Conservation (phyloP, 1,140 invertebrate genomes). For the Chironomus tepperi region DNA sequence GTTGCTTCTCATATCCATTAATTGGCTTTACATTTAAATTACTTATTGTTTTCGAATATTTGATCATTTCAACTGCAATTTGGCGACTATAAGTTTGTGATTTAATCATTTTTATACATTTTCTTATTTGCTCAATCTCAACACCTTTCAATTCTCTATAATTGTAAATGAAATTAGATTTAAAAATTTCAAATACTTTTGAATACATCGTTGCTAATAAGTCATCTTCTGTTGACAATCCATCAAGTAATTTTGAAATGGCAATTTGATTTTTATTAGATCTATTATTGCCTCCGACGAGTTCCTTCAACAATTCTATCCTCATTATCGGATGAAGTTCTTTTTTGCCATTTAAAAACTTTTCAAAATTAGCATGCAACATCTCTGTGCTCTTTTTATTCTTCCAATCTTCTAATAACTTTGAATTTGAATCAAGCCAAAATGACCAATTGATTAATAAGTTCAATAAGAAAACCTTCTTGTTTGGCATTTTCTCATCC, state of each 20-base stretch:
- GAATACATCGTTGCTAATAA: no score
- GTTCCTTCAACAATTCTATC: background rate
- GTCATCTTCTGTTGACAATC: no score
- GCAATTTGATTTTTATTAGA: background rate
- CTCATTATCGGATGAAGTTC: background rate
- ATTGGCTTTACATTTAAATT: no score
- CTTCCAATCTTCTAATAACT: background rate
- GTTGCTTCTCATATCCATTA: background rate
- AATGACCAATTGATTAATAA: slow-evolving; percentile 28
- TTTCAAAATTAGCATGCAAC: background rate
- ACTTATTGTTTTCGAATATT: background rate
- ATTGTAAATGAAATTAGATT: no score
- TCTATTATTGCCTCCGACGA: background rate
- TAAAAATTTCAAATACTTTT: no score
- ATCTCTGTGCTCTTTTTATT: background rate
- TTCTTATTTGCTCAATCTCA: background rate
- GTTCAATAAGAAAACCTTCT: slow-evolving; percentile 25
- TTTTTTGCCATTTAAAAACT: background rate
- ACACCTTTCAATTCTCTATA: no score
- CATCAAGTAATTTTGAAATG: no score
- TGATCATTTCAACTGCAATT: background rate
- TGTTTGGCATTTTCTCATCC: slow-evolving; percentile 11
- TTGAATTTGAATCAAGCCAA: slow-evolving; percentile 27
- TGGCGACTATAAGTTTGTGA: background rate
- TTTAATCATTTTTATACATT: background rate